These are phyloP conservation scores for Macrotus californicus DNA, from an alignment of 2,113 vertebrate genomes.

Conservation along the genomic window DNA sequence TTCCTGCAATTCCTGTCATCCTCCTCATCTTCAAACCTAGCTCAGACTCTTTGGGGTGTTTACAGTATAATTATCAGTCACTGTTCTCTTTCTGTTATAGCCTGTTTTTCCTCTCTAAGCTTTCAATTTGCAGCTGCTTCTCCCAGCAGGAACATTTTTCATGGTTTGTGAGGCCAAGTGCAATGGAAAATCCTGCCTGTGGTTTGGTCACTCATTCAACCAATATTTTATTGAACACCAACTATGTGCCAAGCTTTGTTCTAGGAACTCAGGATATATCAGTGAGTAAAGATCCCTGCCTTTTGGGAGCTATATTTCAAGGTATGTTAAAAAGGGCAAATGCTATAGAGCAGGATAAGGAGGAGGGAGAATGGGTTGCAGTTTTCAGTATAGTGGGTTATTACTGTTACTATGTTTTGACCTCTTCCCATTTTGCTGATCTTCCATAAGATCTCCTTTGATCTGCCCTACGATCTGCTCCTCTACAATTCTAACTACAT, in stretches of 20 bases:
- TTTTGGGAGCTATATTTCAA: neutral
- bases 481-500: neutral
- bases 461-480: neutral
- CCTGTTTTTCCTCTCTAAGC: neutral
- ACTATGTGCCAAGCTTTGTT: neutral
- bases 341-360: neutral
- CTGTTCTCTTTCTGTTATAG: neutral
- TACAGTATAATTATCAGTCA: neutral
- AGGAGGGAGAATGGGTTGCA: neutral
- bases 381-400: neutral
- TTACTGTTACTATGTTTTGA: neutral
- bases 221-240: neutral
- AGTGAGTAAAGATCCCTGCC: neutral
- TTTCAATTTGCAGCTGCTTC: neutral
- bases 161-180: neutral
- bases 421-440: neutral
- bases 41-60: neutral
- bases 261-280: neutral
- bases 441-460: neutral
- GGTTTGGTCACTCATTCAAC: neutral
- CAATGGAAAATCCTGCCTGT: neutral
- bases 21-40: slow-evolving; percentile 1
- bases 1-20: neutral
- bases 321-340: neutral
- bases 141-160: neutral